These are phyloP conservation scores for Glyphotaelius pellucidus DNA, from an alignment of 2,888 invertebrate species.

Conservation along the genomic window DNA sequence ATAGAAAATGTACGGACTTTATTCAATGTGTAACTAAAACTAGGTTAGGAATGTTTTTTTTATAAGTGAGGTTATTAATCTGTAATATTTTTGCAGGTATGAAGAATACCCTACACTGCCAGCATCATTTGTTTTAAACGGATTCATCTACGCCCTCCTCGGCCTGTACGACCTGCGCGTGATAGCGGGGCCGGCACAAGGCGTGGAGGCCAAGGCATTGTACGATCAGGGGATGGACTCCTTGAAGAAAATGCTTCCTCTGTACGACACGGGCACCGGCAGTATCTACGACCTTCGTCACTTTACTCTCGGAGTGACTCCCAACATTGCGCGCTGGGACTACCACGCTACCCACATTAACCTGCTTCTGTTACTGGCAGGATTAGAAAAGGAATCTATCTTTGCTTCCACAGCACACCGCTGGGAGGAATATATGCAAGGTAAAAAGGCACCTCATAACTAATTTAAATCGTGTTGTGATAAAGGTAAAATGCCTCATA, in stretches of 20 bases:
- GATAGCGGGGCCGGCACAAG: conserved; percentile 84
- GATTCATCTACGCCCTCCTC: conserved; percentile 97
- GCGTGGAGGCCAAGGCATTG: conserved; percentile 85
- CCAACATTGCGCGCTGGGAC: conserved; percentile 98
- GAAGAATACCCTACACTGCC: conserved; percentile 99
- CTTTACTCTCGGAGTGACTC: conserved; percentile 91
- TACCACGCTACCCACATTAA: conserved; percentile 99
- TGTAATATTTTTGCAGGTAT: conserved; percentile 79
- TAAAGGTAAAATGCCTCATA: not conserved
- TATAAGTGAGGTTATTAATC: too few species aligned
- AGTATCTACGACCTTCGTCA: conserved; percentile 98
- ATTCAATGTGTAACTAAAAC: too few species aligned
- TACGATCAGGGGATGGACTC: conserved; percentile 92
- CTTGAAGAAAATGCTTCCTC: conserved; percentile 89
- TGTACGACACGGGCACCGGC: conserved; percentile 97
- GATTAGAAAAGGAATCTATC: conserved; percentile 90
- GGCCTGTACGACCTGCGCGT: conserved; percentile 96
- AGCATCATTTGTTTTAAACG: conserved; percentile 96
- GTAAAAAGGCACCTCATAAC: conserved; percentile 96
- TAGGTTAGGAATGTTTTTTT: too few species aligned
- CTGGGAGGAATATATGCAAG: conserved; percentile 97
- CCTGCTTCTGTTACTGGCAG: conserved; percentile 91
- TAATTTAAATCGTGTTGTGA: conserved; percentile 71
- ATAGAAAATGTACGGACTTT: too few species aligned
- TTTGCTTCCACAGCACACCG: conserved; percentile 90